A percentile compares a stretch with the other conserved stretches of the same genome.
Evolutionary conservation across 2,888 invertebrate genomes (phyloP).

Genomic region (Scaptomyza reducta): DNA sequence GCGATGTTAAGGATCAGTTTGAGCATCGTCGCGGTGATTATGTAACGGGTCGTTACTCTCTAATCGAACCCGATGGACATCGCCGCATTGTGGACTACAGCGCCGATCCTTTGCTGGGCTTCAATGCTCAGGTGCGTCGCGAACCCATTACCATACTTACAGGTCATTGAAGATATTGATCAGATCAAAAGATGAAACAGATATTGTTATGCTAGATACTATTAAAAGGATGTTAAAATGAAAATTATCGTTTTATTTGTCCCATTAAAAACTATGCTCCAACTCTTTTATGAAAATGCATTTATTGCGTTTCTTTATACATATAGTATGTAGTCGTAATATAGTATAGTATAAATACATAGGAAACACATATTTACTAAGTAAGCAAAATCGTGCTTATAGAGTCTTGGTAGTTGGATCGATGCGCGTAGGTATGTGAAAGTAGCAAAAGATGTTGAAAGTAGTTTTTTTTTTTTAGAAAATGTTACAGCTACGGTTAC

Average conservation of each 20-base stretch:
- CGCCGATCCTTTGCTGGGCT: slow-evolving; percentile 82
- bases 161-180: slow-evolving; percentile 34
- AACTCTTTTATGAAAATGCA: slow-evolving; percentile 61
- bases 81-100: slow-evolving; percentile 83
- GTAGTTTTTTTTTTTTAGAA: slow-evolving; percentile 10
- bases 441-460: slow-evolving; percentile 13
- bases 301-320: slow-evolving; percentile 70
- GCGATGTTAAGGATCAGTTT: slow-evolving; percentile 84
- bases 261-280: too few relatives aligned
- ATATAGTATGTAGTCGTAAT: slow-evolving; percentile 34
- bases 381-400: slow-evolving; percentile 25
- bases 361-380: slow-evolving; percentile 32
- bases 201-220: slow-evolving; percentile 2
- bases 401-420: slow-evolving; percentile 45
- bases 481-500: slow-evolving; percentile 32
- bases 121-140: slow-evolving; percentile 83
- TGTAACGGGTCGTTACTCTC: slow-evolving; percentile 83
- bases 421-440: slow-evolving; percentile 33
- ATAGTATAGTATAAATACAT: slow-evolving; percentile 55
- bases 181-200: not conserved
- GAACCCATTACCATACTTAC: slow-evolving; percentile 66
- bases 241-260: not conserved
- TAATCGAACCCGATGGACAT: slow-evolving; percentile 83
- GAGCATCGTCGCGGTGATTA: slow-evolving; percentile 83
- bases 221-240: slow-evolving; percentile 43